These are phyloP conservation scores for Ctenochaetus hawaiiensis DNA, from an alignment of 2,797 vertebrate species.

Conservation along the genomic window DNA sequence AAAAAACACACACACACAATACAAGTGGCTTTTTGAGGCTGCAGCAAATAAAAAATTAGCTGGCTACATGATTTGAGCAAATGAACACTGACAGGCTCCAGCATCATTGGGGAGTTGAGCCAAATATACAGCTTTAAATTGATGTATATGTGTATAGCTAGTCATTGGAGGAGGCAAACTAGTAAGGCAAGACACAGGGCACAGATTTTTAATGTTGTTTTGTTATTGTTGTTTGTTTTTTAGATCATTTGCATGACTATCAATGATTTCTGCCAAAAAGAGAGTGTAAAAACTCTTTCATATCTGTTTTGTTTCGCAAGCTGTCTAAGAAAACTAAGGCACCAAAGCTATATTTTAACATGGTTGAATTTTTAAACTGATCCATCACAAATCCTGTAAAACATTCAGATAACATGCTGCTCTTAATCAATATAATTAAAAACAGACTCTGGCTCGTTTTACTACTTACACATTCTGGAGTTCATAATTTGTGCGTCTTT, in stretches of 20 bases:
- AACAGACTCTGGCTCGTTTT: constrained; percentile 52
- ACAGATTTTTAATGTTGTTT: constrained; percentile 5
- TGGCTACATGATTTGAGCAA: not conserved
- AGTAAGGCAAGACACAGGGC: not conserved
- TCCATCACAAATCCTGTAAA: constrained; percentile 25
- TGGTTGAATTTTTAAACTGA: constrained; percentile 56
- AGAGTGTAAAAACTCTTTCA: not conserved
- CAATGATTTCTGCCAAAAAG: not conserved
- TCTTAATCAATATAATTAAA: constrained; percentile 55
- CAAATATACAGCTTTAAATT: constrained; percentile 23
- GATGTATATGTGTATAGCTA: not conserved
- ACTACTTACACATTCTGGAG: constrained; percentile 29
- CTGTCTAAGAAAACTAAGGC: constrained; percentile 42
- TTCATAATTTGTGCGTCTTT: constrained; percentile 21
- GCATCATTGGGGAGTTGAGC: not conserved
- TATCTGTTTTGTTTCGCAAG: constrained; percentile 13
- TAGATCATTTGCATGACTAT: not conserved
- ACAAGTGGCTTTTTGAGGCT: too few relatives aligned
- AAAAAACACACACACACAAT: not conserved
- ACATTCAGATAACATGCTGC: constrained; percentile 37
- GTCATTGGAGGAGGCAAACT: constrained; percentile 2
- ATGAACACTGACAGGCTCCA: not conserved
- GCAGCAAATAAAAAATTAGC: not conserved
- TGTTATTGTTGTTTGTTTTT: not conserved
- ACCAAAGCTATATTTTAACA: constrained; percentile 45